phyloP scores from a whole-genome alignment of 2,888 invertebrate genomes.

The Trissoscelio sp. region DNA sequence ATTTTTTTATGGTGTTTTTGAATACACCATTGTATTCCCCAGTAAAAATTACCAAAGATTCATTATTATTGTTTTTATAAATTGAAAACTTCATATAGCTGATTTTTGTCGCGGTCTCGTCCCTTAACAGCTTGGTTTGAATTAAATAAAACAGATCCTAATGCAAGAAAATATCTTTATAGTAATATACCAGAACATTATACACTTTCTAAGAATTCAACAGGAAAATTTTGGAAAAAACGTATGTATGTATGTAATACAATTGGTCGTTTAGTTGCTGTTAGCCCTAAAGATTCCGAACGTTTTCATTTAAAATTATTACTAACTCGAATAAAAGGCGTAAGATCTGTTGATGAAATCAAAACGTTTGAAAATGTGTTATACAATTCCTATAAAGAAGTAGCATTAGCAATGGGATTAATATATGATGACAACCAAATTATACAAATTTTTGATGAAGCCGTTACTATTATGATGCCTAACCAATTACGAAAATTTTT shows the following conservation, averaged over 20 bases:
- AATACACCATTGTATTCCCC: no score
- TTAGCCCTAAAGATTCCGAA: neutral
- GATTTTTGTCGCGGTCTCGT: no score
- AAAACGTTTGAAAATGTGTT: neutral
- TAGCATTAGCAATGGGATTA: constrained; percentile 10
- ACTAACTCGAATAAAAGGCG: neutral
- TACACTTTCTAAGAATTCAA: neutral
- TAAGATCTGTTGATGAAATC: neutral
- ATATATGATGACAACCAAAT: neutral
- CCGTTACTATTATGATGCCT: neutral
- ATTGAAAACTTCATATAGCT: no score
- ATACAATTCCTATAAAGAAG: constrained; percentile 15
- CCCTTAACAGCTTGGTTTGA: neutral
- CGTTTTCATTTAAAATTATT: neutral
- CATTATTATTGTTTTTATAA: no score
- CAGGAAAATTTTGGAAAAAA: neutral
- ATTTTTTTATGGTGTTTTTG: no score
- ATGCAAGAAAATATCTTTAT: neutral
- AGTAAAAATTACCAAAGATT: no score
- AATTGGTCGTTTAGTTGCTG: neutral
- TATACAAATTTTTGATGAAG: neutral
- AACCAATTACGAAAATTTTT: neutral
- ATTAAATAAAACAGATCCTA: neutral
- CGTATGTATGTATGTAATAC: neutral
- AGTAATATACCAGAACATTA: neutral